Conservation (phyloP, 64 coral and sea anemone genomes). For the Montipora efflorescens region DNA sequence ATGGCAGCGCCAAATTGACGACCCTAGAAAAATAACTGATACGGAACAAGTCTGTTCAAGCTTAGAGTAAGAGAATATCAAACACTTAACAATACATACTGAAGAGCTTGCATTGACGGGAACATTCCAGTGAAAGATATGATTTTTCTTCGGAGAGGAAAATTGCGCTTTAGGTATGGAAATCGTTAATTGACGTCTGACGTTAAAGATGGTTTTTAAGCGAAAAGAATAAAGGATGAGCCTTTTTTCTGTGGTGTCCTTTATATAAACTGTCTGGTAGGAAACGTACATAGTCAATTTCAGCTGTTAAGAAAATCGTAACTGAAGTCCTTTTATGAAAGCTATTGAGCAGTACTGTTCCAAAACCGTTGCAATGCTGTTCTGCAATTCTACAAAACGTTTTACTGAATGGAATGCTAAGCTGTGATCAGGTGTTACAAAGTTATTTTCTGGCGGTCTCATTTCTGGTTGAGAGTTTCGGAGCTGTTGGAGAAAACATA, state of each 20-base stretch:
- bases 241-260: too few relatives aligned
- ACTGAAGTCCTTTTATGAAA: not conserved
- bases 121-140: not conserved
- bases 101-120: not conserved
- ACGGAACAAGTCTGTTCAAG: slow-evolving; percentile 4
- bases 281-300: not conserved
- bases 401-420: not conserved
- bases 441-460: not conserved
- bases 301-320: not conserved
- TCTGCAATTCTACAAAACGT: not conserved
- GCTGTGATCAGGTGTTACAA: not conserved
- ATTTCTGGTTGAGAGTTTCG: not conserved
- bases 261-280: too few relatives aligned
- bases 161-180: too few relatives aligned
- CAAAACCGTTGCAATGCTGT: not conserved
- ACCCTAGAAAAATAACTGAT: not conserved
- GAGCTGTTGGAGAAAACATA: not conserved
- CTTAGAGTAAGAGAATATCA: slow-evolving; percentile 11
- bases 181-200: too few relatives aligned
- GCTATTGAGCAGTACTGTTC: not conserved
- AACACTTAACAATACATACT: not conserved
- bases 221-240: not conserved
- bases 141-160: too few relatives aligned
- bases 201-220: not conserved
- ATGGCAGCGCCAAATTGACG: not conserved